Evolutionary conservation across 2,888 invertebrate species (phyloP).

Genomic region (Pheosia tremula): DNA sequence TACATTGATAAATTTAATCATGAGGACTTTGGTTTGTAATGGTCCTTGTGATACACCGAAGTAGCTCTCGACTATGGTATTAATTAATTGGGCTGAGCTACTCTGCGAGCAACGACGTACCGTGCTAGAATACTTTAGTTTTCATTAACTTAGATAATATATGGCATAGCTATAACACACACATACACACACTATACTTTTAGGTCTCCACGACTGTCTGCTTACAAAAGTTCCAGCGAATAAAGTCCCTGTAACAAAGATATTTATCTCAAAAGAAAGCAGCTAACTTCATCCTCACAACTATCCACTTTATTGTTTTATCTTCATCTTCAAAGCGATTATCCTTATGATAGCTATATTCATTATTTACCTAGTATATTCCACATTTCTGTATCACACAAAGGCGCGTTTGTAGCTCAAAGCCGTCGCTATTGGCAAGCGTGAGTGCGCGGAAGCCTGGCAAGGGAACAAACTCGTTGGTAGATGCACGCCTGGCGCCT

Average conservation of each 20-base stretch:
- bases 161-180: too few species aligned
- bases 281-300: neutral
- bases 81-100: neutral
- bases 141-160: neutral
- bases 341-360: neutral
- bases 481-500: slow-evolving; percentile 30
- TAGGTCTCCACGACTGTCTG: neutral
- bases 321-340: neutral
- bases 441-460: slow-evolving; percentile 37
- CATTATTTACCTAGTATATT: neutral
- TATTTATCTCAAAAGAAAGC: neutral
- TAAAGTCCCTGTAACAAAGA: neutral
- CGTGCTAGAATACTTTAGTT: neutral
- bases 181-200: neutral
- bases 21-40: neutral
- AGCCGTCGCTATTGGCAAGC: slow-evolving; percentile 33
- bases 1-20: neutral
- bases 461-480: slow-evolving; percentile 43
- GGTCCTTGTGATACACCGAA: too few species aligned
- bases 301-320: neutral
- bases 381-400: neutral
- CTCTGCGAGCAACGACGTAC: neutral
- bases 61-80: neutral
- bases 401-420: slow-evolving; percentile 1
- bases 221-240: neutral